Evolutionary conservation across 2,797 vertebrate species (phyloP), one percentile per base, ranked within the genome.

Genomic region (Tarsius wallacei): DNA sequence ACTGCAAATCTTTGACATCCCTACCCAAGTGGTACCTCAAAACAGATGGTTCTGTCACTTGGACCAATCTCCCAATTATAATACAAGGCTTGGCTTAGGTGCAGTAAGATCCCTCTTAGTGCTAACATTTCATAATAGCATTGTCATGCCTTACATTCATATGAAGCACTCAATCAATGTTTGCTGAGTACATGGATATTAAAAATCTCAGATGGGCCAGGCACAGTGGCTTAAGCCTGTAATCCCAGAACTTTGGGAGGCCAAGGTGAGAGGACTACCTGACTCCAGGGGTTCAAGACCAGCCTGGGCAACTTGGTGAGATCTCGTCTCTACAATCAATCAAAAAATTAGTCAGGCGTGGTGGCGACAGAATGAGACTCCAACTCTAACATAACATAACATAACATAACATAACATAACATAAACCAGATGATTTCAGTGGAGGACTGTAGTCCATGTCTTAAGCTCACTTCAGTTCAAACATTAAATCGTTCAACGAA

Each of bases 401-500:
- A 5, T 42, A 42, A 42, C 5, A 42, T 42, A 42, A 42, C 5
- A 42, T 42, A 42, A 42, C 5, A 42, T 42, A 4, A 42, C 5
- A 42, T 5, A 42, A 42, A 4, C 42, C 51, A 92, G n/a, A 84
- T 80, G 51, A 94, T 51, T 42, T 87, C 33, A 66, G n/a, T 7
- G 47, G 19, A 88, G 42, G 63, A 53, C 66, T 80, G 3, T 1
- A 85, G 33, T 73, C 33, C 36, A 73, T 49, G 24, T 42, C 33
- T 42, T n/a, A 12, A 87, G 49, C 36, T n/a, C 13, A 84, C 74
- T 93, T 80, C 22, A 51, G 61, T 47, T 49, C 53, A 93, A 93
- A 93, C 76, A 93, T 73, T 93, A 97, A 85, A 71, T 78, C 80
- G 73, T 76, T 82, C 61, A 92, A 88, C n/a, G 91, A 93, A 90